Base-by-base conservation (phyloP, 1,140 invertebrate species). In the Parapsyche elsis region DNA sequence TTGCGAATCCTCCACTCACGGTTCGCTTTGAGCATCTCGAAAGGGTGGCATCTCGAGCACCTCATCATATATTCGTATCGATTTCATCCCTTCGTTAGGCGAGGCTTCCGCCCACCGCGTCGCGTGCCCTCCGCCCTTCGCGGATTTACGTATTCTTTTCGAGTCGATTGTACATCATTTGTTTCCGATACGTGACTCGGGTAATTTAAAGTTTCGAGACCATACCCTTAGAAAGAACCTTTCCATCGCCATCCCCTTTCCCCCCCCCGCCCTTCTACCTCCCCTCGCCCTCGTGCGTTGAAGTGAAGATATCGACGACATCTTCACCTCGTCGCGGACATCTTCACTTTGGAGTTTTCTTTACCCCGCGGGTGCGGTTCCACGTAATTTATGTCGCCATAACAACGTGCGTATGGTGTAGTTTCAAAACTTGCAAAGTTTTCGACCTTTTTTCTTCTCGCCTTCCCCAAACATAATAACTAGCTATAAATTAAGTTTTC, bases 131-230 rank as follows among this genome's bases (percentile, higher is more conserved):
- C 7, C 44, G 9, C 24, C 24, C 70, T 26, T 2, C 7, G 24
- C 1, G 14, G 75, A 77, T 77, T 77, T 77, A 44, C 46, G 76
- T 78, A 71, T 78, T 81, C 76, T 74, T 75, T 81, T 59, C 73
- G 53, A 49, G 67, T 78, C 76, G 75, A 81, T 78, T 81, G 80
- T 81, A 81, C 76, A 74, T 81, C 80, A 78, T 81, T 81, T 81
- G 80, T 81, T 81, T 78, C 59, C 75, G 53, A 81, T 78, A 81
- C 80, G 80, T 81, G 80, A 81, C 75, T 30, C 0, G 80, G 49
- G 53, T 78, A 78, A 76, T 71, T 76, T 80, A 44, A 76, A 78
- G 61, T 71, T 71, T 71, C 49, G 16, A 53, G 12, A 53, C 16
- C 1, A 5, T 49, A 46, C n/a, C 26, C 38, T 21, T 0, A 38